Evolutionary conservation across 1,140 invertebrate species (phyloP).

Genomic region (Platyscapa corneri): DNA sequence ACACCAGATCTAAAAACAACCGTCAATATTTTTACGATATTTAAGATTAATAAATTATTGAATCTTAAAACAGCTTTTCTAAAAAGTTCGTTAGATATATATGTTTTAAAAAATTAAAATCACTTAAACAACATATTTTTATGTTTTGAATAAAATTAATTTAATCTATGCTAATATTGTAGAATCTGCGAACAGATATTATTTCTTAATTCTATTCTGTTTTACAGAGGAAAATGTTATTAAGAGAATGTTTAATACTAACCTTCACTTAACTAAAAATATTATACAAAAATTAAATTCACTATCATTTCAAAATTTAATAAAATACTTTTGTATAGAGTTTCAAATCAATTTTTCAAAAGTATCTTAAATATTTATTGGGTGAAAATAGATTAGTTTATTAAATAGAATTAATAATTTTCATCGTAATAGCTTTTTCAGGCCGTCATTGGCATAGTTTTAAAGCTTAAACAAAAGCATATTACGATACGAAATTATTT

Average conservation of each 20-base stretch:
- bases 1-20: slow-evolving; percentile 8
- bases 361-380: neutral
- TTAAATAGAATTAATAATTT: neutral
- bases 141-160: slow-evolving; percentile 39
- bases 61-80: slow-evolving; percentile 23
- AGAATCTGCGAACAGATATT: slow-evolving; percentile 34
- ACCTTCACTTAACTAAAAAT: neutral
- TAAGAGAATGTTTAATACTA: slow-evolving; percentile 6
- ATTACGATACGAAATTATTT: neutral
- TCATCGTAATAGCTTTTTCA: neutral
- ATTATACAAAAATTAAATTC: neutral
- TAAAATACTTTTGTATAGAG: neutral
- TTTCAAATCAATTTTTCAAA: neutral
- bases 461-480: neutral
- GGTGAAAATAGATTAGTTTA: neutral
- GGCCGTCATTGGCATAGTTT: neutral
- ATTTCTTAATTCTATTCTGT: slow-evolving; percentile 33
- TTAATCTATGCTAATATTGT: slow-evolving; percentile 20
- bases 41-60: slow-evolving; percentile 18
- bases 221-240: slow-evolving; percentile 37
- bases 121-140: slow-evolving; percentile 26
- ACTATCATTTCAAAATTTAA: neutral
- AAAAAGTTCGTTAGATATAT: slow-evolving; percentile 27
- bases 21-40: slow-evolving; percentile 33
- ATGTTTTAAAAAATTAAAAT: slow-evolving; percentile 19